Percentiles rank a stretch among this genome's conserved stretches.
phyloP scores from a whole-genome alignment of 2,888 invertebrate genomes.

The Andrena bucephala region DNA sequence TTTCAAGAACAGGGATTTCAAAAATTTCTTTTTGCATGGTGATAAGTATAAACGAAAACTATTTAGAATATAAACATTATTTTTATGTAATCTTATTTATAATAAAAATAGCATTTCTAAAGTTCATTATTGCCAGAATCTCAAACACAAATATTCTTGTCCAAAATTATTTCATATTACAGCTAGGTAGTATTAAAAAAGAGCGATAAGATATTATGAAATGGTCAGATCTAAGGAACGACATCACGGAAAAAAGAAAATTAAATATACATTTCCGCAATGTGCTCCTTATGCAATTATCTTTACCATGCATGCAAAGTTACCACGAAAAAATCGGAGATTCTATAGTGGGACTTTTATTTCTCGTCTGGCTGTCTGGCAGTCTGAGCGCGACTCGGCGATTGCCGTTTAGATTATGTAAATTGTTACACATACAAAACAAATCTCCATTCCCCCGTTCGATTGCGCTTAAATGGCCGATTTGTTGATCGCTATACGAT shows the following conservation, averaged over 20 bases:
- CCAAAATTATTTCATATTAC: neutral
- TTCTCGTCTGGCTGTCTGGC: neutral
- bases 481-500: slow-evolving; percentile 56
- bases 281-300: neutral
- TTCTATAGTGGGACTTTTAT: slow-evolving; percentile 6
- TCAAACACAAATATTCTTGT: too few species aligned
- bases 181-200: neutral
- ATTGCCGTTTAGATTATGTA: slow-evolving; percentile 75
- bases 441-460: slow-evolving; percentile 44
- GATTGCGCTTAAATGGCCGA: slow-evolving; percentile 46
- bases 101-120: too few species aligned
- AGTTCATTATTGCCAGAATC: too few species aligned
- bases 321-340: neutral
- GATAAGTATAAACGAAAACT: too few species aligned
- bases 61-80: too few species aligned
- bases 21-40: too few species aligned
- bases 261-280: neutral
- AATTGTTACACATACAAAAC: slow-evolving; percentile 70
- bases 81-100: too few species aligned
- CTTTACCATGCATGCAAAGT: neutral
- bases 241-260: neutral
- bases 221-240: neutral
- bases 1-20: too few species aligned
- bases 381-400: neutral
- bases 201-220: neutral